These are phyloP conservation scores for Zonitis immaculata DNA, from an alignment of 2,888 invertebrate species.

Conservation along the genomic window DNA sequence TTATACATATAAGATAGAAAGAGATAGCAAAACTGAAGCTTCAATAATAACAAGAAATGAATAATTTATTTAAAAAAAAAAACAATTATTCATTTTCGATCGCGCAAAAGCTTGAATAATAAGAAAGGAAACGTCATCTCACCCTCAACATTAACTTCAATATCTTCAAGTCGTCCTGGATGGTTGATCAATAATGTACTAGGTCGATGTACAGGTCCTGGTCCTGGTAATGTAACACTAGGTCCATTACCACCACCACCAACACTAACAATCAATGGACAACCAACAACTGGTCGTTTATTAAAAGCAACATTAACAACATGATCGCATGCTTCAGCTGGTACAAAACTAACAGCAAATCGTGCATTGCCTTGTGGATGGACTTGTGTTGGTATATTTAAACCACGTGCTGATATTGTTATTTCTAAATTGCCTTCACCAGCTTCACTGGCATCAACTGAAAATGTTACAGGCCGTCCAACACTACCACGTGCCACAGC, in stretches of 20 bases:
- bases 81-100: not conserved
- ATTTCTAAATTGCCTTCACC: constrained; percentile 98
- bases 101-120: too few relatives aligned
- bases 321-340: constrained; percentile 90
- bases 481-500: constrained; percentile 76
- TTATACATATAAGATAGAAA: too few relatives aligned
- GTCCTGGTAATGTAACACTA: constrained; percentile 66
- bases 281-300: constrained; percentile 81
- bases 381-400: constrained; percentile 93
- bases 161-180: constrained; percentile 83
- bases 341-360: constrained; percentile 95
- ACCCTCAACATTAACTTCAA: constrained; percentile 97
- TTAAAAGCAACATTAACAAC: constrained; percentile 97
- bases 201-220: constrained; percentile 66
- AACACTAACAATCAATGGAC: constrained; percentile 85
- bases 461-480: constrained; percentile 89
- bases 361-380: constrained; percentile 82
- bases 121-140: too few relatives aligned
- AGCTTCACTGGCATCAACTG: constrained; percentile 93
- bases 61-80: too few relatives aligned
- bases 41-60: constrained; percentile 3
- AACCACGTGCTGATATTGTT: constrained; percentile 87
- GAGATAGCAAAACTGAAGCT: constrained; percentile 1
- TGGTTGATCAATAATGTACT: constrained; percentile 72
- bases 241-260: constrained; percentile 62